A percentile compares a stretch with the other conserved stretches of the same genome.
Evolutionary conservation across 1,140 invertebrate species (phyloP).

Genomic region (Aradophagus sp.): DNA sequence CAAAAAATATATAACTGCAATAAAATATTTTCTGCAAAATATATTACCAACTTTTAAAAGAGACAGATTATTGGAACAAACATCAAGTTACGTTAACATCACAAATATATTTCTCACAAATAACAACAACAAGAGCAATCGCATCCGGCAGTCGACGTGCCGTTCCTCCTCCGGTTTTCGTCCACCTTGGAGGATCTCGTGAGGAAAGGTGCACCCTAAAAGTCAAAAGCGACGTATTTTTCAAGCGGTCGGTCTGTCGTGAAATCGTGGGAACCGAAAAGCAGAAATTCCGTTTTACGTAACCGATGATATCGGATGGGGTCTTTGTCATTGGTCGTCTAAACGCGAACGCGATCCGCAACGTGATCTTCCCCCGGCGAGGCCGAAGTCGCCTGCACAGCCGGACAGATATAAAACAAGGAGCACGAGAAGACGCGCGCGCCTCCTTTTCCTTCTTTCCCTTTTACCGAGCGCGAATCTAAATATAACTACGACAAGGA

Average conservation of each 20-base stretch:
- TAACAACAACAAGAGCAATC: no score
- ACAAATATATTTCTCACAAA: no score
- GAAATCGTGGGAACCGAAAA: constrained; percentile 34
- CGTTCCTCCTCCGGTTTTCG: no score
- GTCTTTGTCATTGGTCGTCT: constrained; percentile 43
- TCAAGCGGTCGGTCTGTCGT: background rate
- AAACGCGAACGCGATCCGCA: constrained; percentile 43
- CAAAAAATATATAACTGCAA: no score
- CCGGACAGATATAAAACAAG: constrained; percentile 53
- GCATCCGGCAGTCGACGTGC: no score
- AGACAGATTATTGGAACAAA: no score
- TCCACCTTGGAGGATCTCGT: no score
- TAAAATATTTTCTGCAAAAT: no score
- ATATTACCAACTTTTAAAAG: no score
- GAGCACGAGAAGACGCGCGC: constrained; percentile 41
- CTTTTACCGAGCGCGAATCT: constrained; percentile 48
- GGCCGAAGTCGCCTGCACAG: constrained; percentile 33
- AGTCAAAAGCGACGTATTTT: no score
- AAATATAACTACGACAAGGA: constrained; percentile 57
- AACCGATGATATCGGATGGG: constrained; percentile 45
- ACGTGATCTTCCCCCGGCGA: constrained; percentile 33
- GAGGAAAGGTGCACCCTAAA: no score
- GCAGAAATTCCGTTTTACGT: constrained; percentile 43
- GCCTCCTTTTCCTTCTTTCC: constrained; percentile 47
- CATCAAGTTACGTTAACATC: no score